Evolutionary conservation across 2,797 vertebrate species (phyloP), one percentile per base, ranked within the genome.

Genomic region (Anguilla obscura): DNA sequence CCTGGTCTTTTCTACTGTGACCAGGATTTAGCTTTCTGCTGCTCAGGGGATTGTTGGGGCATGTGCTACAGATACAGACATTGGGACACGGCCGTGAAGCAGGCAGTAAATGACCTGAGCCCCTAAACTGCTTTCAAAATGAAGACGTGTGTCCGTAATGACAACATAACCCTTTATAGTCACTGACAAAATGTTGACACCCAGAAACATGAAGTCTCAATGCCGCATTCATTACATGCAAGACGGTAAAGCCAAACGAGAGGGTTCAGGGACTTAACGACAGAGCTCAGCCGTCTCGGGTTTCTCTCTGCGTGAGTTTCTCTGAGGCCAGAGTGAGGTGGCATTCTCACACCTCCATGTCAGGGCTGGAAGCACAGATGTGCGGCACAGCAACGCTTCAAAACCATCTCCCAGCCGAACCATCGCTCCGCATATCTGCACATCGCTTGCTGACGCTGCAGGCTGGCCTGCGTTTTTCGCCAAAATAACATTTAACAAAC

Each of bases 401-500:
- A 30, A 27, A 60, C 2, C 14, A 14, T 58, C 21, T 4, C 56
- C 5, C 30, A 21, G 2, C 12, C 24, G 45, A 83, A 80, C 76
- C 76, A 48, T 83, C 33, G 40, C 36, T 80, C 76, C 14, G 60
- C 16, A 48, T 45, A 1, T 76, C 1, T 80, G 33, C 14, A 63
- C 33, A 80, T 36, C 18, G 54, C 30, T 48, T 24, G 27, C 71
- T 54, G 14, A 30, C 10, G 27, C 69, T 54, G 14, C n/a, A 40
- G 40, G 16, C 74, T 16, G 50, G 50, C 86, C 27, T 33, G 86
- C 69, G 48, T 54, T 88, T 87, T 27, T 66, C 85, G n/a, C 45
- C 69, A 80, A 90, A 90, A 90, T 91, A 86, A 90, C 86, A 91
- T 90, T 91, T 89, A 90, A 89, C 89, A 90, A 91, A 91, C 58